A percentile compares a stretch with the other conserved stretches of the same genome.
These are phyloP conservation scores for Ictidomys tridecemlineatus DNA, from an alignment of 2,113 vertebrate species.

Conservation along the genomic window DNA sequence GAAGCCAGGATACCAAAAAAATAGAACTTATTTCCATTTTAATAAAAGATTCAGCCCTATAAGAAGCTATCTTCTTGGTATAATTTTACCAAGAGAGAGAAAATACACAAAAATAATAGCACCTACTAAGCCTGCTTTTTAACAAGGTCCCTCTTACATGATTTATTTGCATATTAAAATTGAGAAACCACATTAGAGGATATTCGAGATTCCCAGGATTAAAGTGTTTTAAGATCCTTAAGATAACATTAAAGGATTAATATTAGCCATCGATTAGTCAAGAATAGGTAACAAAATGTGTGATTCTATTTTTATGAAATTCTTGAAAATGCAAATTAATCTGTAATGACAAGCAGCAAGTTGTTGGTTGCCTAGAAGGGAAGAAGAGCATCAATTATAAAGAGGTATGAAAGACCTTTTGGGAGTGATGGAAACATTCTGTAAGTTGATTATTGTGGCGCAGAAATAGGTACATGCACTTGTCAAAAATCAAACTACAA, in stretches of 20 bases:
- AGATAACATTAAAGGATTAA: conserved; percentile 7
- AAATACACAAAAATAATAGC: conserved; percentile 34
- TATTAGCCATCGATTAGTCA: conserved; percentile 1
- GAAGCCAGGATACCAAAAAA: conserved; percentile 39
- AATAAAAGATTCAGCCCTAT: conserved; percentile 2
- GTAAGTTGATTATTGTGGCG: not conserved
- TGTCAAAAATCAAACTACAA: conserved; percentile 25
- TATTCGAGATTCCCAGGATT: conserved; percentile 26
- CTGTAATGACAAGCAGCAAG: not conserved
- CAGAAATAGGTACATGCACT: not conserved
- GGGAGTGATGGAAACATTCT: not conserved
- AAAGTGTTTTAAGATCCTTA: conserved; percentile 32
- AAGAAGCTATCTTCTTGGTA: not conserved
- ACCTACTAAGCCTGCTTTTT: conserved; percentile 30
- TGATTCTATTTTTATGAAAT: conserved; percentile 16
- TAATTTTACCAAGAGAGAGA: conserved; percentile 46
- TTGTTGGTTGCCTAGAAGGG: not conserved
- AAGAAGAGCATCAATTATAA: not conserved
- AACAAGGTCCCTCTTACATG: not conserved
- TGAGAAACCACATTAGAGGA: not conserved
- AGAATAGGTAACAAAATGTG: not conserved
- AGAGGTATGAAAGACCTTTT: not conserved
- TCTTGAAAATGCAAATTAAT: conserved; percentile 10
- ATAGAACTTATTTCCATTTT: conserved; percentile 50
- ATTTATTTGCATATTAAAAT: not conserved